Evolutionary conservation across 2,797 vertebrate genomes (phyloP).

Genomic region (Neomorphus geoffroyi): DNA sequence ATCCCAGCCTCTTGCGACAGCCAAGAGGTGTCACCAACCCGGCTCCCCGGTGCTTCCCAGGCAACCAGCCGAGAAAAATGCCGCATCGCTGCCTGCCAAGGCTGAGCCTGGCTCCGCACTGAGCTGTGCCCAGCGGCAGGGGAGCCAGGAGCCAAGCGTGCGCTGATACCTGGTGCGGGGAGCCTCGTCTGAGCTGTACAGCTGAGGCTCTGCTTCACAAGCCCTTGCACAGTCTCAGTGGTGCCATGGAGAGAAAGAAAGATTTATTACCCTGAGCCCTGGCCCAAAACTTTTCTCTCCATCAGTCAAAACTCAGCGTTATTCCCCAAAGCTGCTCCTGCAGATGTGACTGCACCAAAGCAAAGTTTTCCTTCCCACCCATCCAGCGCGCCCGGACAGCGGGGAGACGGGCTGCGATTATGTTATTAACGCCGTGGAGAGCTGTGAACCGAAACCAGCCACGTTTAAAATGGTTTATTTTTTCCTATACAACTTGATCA

Average conservation of each 20-base stretch:
- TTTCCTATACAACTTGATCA: not conserved
- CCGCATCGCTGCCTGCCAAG: not conserved
- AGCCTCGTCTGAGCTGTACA: not conserved
- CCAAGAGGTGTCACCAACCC: not conserved
- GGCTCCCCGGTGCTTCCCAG: not conserved
- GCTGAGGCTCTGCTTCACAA: not conserved
- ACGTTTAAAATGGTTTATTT: not conserved
- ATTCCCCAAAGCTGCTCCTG: not conserved
- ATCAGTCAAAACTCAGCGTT: not conserved
- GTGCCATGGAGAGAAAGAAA: not conserved
- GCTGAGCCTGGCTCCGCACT: not conserved
- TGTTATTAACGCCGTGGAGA: rapidly evolving
- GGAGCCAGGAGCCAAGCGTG: rapidly evolving
- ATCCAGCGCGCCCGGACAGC: rapidly evolving
- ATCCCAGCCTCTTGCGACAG: not conserved
- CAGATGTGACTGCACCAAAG: not conserved
- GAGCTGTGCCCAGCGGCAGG: not conserved
- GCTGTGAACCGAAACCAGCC: not conserved
- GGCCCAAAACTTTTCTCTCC: not conserved
- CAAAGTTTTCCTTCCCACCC: not conserved
- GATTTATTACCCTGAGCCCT: not conserved
- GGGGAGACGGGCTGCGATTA: not conserved
- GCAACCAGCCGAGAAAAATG: not conserved
- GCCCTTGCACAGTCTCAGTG: not conserved
- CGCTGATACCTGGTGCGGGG: not conserved